These are phyloP conservation scores for Echinops telfairi DNA, from an alignment of 2,113 vertebrate genomes.

Conservation along the genomic window DNA sequence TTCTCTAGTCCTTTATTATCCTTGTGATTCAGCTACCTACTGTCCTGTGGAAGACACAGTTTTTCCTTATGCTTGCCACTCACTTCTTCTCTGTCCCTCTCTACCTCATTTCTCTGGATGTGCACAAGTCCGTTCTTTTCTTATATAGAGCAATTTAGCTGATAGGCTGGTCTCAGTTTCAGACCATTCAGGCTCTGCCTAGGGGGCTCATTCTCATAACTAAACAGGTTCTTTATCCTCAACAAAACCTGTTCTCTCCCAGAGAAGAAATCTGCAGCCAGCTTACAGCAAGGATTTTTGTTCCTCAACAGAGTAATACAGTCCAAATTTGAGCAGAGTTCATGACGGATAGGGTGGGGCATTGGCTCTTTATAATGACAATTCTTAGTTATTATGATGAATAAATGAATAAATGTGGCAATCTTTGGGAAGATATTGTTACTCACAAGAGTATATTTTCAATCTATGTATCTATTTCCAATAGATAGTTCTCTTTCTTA, in stretches of 20 bases:
- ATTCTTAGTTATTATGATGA: neutral
- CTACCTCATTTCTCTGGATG: constrained; percentile 10
- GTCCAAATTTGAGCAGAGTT: neutral
- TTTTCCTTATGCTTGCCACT: neutral
- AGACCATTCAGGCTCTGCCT: constrained; percentile 20
- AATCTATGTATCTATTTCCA: neutral
- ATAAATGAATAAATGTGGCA: constrained; percentile 24
- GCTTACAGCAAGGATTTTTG: neutral
- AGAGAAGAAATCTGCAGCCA: neutral
- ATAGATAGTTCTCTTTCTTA: neutral
- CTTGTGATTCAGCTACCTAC: neutral
- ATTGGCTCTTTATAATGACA: neutral
- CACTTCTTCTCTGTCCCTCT: neutral
- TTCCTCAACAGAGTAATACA: constrained; percentile 3
- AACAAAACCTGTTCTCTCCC: constrained; percentile 62
- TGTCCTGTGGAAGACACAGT: neutral
- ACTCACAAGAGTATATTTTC: neutral
- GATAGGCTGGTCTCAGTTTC: neutral
- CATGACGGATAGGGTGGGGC: neutral
- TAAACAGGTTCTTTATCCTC: constrained; percentile 52
- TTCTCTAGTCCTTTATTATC: neutral
- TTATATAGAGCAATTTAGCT: constrained; percentile 51
- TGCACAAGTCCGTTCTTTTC: constrained; percentile 19
- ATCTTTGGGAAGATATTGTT: constrained; percentile 24
- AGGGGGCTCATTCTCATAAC: constrained; percentile 51